Percentiles rank a stretch among this genome's conserved stretches.
Conservation (phyloP, 2,888 invertebrate genomes). For the Diaprepes abbreviatus region DNA sequence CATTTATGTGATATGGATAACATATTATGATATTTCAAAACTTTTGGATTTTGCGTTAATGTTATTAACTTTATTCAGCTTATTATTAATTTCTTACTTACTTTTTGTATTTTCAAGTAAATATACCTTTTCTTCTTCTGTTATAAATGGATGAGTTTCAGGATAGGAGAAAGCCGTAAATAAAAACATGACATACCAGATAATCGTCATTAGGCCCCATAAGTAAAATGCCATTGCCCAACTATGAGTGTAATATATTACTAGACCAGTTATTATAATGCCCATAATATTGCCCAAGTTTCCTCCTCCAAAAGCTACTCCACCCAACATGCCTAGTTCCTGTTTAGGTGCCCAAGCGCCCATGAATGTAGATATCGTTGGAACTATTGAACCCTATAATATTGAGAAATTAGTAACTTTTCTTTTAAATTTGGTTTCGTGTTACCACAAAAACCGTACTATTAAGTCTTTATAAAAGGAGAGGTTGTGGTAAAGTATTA, state of each 20-base stretch:
- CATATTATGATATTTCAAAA: no score
- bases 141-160: conserved; percentile 67
- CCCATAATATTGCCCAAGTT: conserved; percentile 78
- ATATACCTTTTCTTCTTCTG: conserved; percentile 31
- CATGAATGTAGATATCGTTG: conserved; percentile 65
- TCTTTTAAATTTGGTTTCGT: no score
- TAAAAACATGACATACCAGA: conserved; percentile 74
- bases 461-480: no score
- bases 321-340: conserved; percentile 82
- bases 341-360: conserved; percentile 84
- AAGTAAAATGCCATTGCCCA: conserved; percentile 80
- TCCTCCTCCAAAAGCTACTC: conserved; percentile 83
- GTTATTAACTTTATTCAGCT: no score
- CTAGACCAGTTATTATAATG: conserved; percentile 70
- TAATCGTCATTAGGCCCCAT: conserved; percentile 80
- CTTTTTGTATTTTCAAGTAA: conserved; percentile 25
- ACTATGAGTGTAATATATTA: conserved; percentile 11
- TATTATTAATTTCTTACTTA: conserved; percentile 13
- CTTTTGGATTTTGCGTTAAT: no score
- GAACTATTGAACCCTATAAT: conserved; percentile 80
- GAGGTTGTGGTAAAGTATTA: no score
- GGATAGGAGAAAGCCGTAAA: conserved; percentile 70
- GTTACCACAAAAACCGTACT: no score
- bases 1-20: no score
- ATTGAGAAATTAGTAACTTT: no score